Conservation (phyloP, 2,113 vertebrate species). For the Chloroceryle aenea region DNA sequence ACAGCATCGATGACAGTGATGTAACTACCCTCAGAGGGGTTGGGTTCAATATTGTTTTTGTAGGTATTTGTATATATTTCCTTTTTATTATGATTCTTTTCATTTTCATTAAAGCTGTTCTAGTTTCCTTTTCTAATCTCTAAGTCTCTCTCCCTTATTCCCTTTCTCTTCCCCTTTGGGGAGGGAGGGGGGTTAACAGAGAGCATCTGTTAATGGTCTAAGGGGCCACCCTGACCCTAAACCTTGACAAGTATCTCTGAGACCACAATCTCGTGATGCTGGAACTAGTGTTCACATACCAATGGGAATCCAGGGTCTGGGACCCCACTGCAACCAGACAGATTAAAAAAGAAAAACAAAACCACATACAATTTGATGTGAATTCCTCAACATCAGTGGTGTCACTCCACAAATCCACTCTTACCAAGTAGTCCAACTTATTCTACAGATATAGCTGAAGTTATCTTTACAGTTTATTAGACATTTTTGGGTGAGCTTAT, state of each 20-base stretch:
- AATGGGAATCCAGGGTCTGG: background rate
- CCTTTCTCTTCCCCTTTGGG: too few species aligned
- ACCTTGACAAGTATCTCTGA: background rate
- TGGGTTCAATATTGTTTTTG: too few species aligned
- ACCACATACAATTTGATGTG: background rate
- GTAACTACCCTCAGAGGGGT: too few species aligned
- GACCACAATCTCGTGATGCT: background rate
- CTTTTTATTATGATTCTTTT: too few species aligned
- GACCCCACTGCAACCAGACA: background rate
- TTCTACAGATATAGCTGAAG: background rate
- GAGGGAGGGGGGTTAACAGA: too few species aligned
- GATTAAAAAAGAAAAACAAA: background rate
- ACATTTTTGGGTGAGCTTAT: background rate
- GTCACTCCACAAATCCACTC: background rate
- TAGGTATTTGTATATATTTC: too few species aligned
- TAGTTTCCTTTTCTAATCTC: too few species aligned
- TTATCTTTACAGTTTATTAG: background rate
- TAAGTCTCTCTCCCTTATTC: too few species aligned
- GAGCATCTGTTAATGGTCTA: too few species aligned
- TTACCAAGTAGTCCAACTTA: background rate
- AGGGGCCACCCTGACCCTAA: too few species aligned
- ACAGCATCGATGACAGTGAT: too few species aligned
- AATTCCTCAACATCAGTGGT: background rate
- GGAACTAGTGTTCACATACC: background rate
- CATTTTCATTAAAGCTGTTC: too few species aligned